A percentile compares a stretch with the other conserved stretches of the same genome.
phyloP scores from a whole-genome alignment of 1,140 invertebrate species.

The Rhopalosiphum maidis region DNA sequence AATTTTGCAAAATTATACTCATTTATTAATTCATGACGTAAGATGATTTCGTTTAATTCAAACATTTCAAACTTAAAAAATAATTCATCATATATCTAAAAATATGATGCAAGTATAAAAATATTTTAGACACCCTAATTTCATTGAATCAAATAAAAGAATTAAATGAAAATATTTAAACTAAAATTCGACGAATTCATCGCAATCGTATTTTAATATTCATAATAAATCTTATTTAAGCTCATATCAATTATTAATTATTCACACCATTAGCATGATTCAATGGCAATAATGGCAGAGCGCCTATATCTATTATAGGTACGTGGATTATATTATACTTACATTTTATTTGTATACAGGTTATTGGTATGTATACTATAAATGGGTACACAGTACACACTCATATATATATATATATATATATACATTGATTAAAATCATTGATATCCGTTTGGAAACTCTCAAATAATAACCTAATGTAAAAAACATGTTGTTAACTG shows the following conservation, averaged over 20 bases:
- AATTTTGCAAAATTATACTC: constrained; percentile 1
- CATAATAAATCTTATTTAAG: background rate
- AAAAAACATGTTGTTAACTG: background rate
- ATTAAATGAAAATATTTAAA: background rate
- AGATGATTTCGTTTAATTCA: constrained; percentile 19
- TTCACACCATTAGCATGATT: background rate
- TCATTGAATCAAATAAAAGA: background rate
- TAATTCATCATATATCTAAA: background rate
- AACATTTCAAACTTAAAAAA: background rate
- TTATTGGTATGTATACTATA: too few relatives aligned
- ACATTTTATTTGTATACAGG: background rate
- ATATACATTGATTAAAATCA: background rate
- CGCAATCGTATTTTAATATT: background rate
- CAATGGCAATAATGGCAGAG: background rate
- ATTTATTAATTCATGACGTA: constrained; percentile 12
- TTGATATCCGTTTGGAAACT: background rate
- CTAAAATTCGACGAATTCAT: background rate
- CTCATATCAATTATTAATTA: background rate
- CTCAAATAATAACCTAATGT: background rate
- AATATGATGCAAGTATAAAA: background rate
- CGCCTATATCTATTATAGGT: too few relatives aligned
- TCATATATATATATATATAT: too few relatives aligned
- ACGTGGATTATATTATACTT: too few relatives aligned
- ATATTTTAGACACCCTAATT: background rate
- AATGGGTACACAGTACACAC: too few relatives aligned